Evolutionary conservation across 2,113 vertebrate species (phyloP), one percentile per base, ranked within the genome.

Genomic region (Hippocampus zosterae): DNA sequence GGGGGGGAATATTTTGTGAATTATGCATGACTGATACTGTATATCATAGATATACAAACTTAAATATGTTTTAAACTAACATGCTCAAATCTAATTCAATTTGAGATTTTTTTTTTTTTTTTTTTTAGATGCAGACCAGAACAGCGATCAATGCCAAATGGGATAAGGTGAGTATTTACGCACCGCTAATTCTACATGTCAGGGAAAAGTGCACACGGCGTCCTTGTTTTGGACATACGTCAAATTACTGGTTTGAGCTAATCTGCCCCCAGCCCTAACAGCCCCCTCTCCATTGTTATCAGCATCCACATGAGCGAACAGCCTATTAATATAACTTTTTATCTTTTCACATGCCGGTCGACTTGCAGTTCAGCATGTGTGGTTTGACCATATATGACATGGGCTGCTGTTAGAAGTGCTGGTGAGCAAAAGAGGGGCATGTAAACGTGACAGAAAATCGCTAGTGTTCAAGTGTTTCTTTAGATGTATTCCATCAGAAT

Each of bases 161-260:
- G 81, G 84, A 85, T 66, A 91, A 91, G 88, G 90, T 91, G 80
- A 90, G 90, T 91, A 68, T 73, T 76, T 66, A 76, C 71, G 60
- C 72, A 10, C 70, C 73, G 81, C 69, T 88, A 87, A 89, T 88
- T 84, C 81, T 50, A 5, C 74, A 19, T 75, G 70, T 72, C 62
- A 44, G 19, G 63, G 65, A 68, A 52, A 65, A 64, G 76, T 66
- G 86, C 73, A 80, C 87, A 81, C 70, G 62, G 44, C 79, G 84
- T 81, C 83, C 87, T 73, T 13, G 59, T 65, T 25, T 23, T 16
- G 48, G 67, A 69, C 80, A 71, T n/a, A 42, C 21, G 68, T 79
- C 77, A 69, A 77, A 61, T 68, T 75, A 44, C 79, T 79, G 82
- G 65, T 81, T 60, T 63, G 33, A 41, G 70, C 41, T 75, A 79